Conservation (phyloP, 2,797 vertebrate species). For the Muraenolepis orangiensis region DNA sequence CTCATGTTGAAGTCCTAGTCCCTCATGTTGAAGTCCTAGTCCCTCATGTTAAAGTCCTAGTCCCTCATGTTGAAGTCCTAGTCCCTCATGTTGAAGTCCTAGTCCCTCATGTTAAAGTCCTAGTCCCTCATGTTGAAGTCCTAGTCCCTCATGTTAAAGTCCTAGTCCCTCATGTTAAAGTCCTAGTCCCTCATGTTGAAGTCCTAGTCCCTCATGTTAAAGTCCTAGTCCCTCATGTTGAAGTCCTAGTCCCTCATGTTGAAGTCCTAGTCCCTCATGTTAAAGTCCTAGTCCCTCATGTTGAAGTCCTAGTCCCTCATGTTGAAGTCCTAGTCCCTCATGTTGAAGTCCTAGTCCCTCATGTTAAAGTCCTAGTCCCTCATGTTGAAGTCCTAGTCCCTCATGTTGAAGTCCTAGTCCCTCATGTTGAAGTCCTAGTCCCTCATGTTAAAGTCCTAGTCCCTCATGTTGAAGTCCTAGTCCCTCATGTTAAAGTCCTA, state of each 20-base stretch:
- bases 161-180: background rate
- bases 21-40: background rate
- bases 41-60: background rate
- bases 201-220: slow-evolving; percentile 52
- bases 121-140: slow-evolving; percentile 40
- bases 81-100: background rate
- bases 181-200: slow-evolving; percentile 8
- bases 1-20: background rate
- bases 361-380: no score
- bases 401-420: no score
- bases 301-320: no score
- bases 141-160: background rate
- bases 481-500: no score
- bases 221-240: background rate
- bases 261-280: no score
- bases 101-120: slow-evolving; percentile 32
- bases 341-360: no score
- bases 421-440: no score
- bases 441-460: no score
- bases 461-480: no score
- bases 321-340: no score
- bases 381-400: no score
- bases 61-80: background rate
- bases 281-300: no score
- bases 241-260: background rate